Percentiles rank a stretch among this genome's conserved stretches.
phyloP scores from a whole-genome alignment of 2,113 vertebrate genomes.

The Gulo gulo region DNA sequence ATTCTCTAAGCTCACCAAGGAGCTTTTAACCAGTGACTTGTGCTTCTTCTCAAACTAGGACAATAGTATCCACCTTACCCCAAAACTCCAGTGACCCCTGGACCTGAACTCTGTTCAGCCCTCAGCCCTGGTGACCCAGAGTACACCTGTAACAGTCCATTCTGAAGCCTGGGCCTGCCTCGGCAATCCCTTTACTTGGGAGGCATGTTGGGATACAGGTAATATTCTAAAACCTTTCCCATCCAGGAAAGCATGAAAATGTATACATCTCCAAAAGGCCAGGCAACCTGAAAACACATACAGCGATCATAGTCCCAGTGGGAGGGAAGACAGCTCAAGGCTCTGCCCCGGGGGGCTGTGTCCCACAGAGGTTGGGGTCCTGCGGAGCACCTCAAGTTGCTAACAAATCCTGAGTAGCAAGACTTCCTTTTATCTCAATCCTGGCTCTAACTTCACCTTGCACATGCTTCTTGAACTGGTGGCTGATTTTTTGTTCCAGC shows the following conservation, averaged over 20 bases:
- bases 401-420: accelerated
- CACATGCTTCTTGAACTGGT: not conserved
- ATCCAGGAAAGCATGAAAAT: not conserved
- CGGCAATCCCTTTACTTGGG: not conserved
- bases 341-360: not conserved
- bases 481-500: not conserved
- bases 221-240: not conserved
- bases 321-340: not conserved
- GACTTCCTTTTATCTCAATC: not conserved
- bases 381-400: not conserved
- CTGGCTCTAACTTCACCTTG: not conserved
- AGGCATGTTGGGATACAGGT: not conserved
- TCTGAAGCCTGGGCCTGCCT: not conserved
- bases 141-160: not conserved
- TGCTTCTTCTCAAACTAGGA: not conserved
- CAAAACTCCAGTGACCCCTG: accelerated
- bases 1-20: not conserved
- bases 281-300: not conserved
- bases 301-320: not conserved
- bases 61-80: not conserved
- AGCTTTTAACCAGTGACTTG: not conserved
- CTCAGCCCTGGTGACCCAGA: not conserved
- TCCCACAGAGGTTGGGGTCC: not conserved
- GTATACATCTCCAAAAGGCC: not conserved
- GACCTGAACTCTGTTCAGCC: not conserved